Conservation (phyloP, 2,888 invertebrate genomes). For the Cephus nigrinus region DNA sequence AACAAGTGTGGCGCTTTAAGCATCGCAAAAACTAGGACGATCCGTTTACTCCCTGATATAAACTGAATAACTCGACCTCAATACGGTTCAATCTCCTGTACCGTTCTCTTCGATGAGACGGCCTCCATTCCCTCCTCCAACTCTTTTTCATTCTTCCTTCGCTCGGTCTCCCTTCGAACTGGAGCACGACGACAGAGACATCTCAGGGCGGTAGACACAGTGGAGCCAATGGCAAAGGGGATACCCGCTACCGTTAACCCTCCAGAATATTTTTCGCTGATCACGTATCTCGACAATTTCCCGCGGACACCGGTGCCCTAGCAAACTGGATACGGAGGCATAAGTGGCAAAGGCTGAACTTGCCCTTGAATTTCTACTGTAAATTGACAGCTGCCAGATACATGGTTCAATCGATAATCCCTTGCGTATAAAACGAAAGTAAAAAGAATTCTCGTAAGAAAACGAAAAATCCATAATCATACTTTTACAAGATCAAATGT, state of each 20-base stretch:
- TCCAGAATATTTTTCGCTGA: not conserved
- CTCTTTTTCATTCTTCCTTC: not conserved
- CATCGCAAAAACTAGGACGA: not conserved
- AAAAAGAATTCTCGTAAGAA: not conserved
- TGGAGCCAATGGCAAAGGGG: not conserved
- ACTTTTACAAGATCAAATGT: too few species aligned
- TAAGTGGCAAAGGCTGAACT: not conserved
- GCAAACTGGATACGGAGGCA: not conserved
- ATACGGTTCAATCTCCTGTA: conserved; percentile 1
- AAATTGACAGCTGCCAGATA: not conserved
- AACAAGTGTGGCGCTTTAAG: not conserved
- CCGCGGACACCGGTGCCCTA: not conserved
- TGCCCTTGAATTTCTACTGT: not conserved
- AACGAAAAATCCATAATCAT: too few species aligned
- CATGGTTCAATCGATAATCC: not conserved
- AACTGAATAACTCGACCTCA: conserved; percentile 5
- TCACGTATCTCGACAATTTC: conserved; percentile 4
- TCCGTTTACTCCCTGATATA: not conserved
- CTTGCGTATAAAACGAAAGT: not conserved
- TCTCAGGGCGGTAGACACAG: not conserved
- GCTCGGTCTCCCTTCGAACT: not conserved
- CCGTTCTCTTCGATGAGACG: not conserved
- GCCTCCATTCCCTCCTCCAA: not conserved
- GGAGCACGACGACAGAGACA: not conserved
- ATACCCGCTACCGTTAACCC: not conserved